A percentile compares a stretch with the other conserved stretches of the same genome.
phyloP scores from a whole-genome alignment of 2,888 invertebrate species.

The Dexiosoma caninum region DNA sequence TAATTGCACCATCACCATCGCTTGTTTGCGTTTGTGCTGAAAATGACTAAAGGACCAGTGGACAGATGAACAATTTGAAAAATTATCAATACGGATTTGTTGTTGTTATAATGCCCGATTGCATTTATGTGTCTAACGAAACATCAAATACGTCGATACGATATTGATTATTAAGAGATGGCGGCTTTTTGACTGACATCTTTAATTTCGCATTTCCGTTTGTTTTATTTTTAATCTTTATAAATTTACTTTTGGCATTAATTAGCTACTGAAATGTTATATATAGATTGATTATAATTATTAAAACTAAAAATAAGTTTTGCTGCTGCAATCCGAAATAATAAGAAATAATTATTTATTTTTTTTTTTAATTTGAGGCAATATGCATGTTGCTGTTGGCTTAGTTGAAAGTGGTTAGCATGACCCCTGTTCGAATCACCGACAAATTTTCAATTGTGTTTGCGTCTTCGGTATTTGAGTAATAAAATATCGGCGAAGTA shows the following conservation, averaged over 20 bases:
- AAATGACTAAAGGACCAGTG: background rate
- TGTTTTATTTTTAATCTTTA: background rate
- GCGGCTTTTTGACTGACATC: background rate
- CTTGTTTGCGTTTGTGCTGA: background rate
- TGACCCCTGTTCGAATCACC: too few relatives aligned
- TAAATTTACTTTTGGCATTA: background rate
- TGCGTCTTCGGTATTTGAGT: too few relatives aligned
- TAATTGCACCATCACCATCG: background rate
- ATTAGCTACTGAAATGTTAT: background rate
- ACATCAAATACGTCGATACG: background rate
- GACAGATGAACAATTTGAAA: background rate
- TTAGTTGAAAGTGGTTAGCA: too few relatives aligned
- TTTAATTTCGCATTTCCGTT: background rate
- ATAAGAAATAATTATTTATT: too few relatives aligned
- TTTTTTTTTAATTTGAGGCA: too few relatives aligned
- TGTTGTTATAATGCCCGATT: background rate
- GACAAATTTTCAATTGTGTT: too few relatives aligned
- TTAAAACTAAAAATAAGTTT: background rate
- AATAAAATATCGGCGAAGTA: too few relatives aligned
- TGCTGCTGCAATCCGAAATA: too few relatives aligned
- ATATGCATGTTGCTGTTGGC: too few relatives aligned
- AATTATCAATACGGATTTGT: background rate
- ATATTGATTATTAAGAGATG: background rate
- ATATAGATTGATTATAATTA: background rate
- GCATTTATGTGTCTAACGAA: background rate